Percentiles rank a stretch among this genome's conserved stretches.
These are phyloP conservation scores for Hucho hucho DNA, from an alignment of 2,113 vertebrate species.

Conservation along the genomic window DNA sequence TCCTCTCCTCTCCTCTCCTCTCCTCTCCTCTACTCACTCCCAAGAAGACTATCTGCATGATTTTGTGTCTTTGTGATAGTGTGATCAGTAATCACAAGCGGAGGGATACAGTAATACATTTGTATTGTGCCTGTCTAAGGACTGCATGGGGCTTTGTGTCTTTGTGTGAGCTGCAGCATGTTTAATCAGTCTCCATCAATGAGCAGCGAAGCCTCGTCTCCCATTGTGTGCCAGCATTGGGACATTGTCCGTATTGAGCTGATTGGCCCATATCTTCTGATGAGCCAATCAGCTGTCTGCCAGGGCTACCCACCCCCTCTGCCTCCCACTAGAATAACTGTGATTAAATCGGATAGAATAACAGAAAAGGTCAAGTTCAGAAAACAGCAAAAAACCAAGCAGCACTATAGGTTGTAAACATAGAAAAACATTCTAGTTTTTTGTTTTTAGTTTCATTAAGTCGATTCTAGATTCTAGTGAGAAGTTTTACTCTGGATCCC, in stretches of 20 bases:
- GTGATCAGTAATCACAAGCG: not conserved
- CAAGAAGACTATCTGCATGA: not conserved
- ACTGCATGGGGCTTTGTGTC: slow-evolving; percentile 1
- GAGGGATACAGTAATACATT: not conserved
- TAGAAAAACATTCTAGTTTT: not conserved
- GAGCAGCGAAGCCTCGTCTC: slow-evolving; percentile 17
- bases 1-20: too few relatives aligned
- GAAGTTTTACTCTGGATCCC: too few relatives aligned
- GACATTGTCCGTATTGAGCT: slow-evolving; percentile 9
- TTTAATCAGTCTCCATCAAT: slow-evolving; percentile 31
- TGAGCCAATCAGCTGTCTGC: slow-evolving; percentile 11
- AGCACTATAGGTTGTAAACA: not conserved
- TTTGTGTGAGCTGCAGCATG: slow-evolving; percentile 38
- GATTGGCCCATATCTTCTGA: slow-evolving; percentile 2
- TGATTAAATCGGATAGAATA: not conserved
- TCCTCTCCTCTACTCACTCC: too few relatives aligned
- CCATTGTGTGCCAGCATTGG: slow-evolving; percentile 4
- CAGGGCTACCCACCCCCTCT: not conserved
- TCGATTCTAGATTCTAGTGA: too few relatives aligned
- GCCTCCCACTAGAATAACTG: not conserved
- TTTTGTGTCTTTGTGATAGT: not conserved
- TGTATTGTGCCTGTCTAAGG: not conserved
- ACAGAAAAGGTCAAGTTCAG: not conserved
- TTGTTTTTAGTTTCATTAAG: too few relatives aligned
- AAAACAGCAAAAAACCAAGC: not conserved